These are phyloP conservation scores for Tetragonula carbonaria DNA, from an alignment of 2,888 invertebrate species.

Conservation along the genomic window DNA sequence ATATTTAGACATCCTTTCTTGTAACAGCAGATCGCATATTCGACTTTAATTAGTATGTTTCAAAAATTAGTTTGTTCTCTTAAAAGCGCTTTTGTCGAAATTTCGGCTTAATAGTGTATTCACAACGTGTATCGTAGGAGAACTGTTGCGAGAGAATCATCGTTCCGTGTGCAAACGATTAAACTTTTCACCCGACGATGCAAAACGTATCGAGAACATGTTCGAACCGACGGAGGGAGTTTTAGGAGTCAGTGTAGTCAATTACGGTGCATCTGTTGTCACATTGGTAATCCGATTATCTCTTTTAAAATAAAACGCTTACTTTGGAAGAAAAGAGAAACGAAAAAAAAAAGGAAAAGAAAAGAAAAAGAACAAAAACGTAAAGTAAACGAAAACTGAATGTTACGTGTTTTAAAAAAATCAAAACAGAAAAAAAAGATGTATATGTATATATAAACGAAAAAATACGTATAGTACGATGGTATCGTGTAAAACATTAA, in stretches of 20 bases:
- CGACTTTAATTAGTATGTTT: conserved; percentile 30
- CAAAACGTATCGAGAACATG: conserved; percentile 36
- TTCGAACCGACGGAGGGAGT: conserved; percentile 45
- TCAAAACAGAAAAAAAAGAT: not conserved
- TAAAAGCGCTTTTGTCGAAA: conserved; percentile 16
- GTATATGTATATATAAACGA: conserved; percentile 12
- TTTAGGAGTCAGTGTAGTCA: conserved; percentile 50
- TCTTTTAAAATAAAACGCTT: conserved; percentile 10
- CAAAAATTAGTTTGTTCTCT: conserved; percentile 22
- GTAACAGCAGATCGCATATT: conserved; percentile 38
- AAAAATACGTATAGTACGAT: not conserved
- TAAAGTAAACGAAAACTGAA: conserved; percentile 1
- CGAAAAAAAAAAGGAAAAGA: not conserved
- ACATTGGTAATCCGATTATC: conserved; percentile 52
- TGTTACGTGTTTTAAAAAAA: not conserved
- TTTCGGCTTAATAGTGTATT: conserved; percentile 13
- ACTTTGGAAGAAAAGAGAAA: not conserved
- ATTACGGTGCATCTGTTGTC: conserved; percentile 47
- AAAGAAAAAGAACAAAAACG: too few species aligned
- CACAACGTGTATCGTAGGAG: conserved; percentile 36
- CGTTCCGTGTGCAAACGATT: conserved; percentile 28
- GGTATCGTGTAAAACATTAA: conserved; percentile 18
- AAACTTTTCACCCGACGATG: conserved; percentile 22
- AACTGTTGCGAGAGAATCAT: conserved; percentile 52
- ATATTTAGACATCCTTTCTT: conserved; percentile 16